Evolutionary conservation across 2,113 vertebrate species (phyloP), one percentile per base, ranked within the genome.

Genomic region (Pollachius pollachius): DNA sequence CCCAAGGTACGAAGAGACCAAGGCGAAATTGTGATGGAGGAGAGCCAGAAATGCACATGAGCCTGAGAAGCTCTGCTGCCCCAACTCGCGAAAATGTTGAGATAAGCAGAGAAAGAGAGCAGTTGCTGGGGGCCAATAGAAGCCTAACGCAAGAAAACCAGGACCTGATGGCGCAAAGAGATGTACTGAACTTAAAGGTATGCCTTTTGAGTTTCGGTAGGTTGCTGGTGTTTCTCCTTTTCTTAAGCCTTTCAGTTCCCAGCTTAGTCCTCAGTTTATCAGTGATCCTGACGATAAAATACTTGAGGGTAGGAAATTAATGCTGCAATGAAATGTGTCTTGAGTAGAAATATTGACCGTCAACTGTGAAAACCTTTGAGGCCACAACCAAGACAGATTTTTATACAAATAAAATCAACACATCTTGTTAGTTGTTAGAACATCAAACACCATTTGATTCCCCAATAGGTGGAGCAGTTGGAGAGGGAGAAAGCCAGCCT

Each of bases 121-220:
- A 79, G 66, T 76, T 92, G 75, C 88, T 91, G 19, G 84, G 77
- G 0, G 71, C 18, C 54, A 68, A 23, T 23, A 23, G 21, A 60
- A 5, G 6, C 70, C 2, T 65, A 15, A 15, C 15, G 21, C 21
- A 23, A 23, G 21, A 37, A 41, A 25, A 5, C 23, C 58, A 71
- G 12, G 71, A 71, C 15, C 52, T 30, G 7, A 69, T 64, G 8
- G 23, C 18, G 0, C 93, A 95, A 79, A 90, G 81, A 58, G 88
- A 94, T 73, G 88, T 89, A 41, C 93, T 94, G 2, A 94, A 82
- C 61, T 87, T 64, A 1, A 87, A 94, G 94, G 97, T 98, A 71
- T 57, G 93, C 77, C 3, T 3, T 16, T n/a, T 16, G 56, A n/a
- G 52, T 12, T 16, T 16, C 5, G 1, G 6, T 30, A 30, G 30